A percentile compares a stretch with the other conserved stretches of the same genome.
Evolutionary conservation across 2,888 invertebrate species (phyloP).

Genomic region (Erebia aethiops): DNA sequence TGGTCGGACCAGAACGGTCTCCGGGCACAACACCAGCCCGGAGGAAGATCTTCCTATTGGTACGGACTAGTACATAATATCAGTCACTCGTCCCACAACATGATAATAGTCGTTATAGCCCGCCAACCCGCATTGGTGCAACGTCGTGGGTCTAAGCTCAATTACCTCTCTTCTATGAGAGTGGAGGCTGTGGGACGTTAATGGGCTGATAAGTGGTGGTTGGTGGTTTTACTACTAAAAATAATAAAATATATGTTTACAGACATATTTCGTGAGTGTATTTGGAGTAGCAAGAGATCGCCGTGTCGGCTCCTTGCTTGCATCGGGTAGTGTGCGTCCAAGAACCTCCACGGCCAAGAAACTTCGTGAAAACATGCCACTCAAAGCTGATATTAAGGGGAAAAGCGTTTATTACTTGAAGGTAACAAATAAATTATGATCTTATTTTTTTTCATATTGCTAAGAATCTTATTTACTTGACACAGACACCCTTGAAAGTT

Average conservation of each 20-base stretch:
- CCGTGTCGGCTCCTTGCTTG: constrained; percentile 63
- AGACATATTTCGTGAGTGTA: constrained; percentile 73
- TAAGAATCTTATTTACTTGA: constrained; percentile 3
- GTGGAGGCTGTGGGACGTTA: no score
- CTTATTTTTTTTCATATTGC: background rate
- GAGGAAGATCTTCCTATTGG: no score
- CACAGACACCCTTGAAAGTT: background rate
- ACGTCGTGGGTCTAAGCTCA: no score
- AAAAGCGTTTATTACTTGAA: constrained; percentile 71
- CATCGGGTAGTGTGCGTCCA: constrained; percentile 63
- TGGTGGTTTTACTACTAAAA: no score
- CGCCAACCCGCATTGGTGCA: no score
- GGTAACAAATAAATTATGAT: constrained; percentile 47
- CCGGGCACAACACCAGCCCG: no score
- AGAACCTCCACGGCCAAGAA: constrained; percentile 67
- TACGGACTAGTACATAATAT: no score
- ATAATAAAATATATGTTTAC: constrained; percentile 29
- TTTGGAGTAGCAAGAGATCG: constrained; percentile 69
- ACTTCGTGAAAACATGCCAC: constrained; percentile 65
- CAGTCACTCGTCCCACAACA: no score
- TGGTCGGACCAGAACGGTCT: no score
- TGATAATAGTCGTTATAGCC: no score
- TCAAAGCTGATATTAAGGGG: constrained; percentile 61
- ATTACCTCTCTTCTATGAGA: no score
- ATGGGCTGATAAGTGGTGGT: no score